Evolutionary conservation across 2,888 invertebrate genomes (phyloP).

Genomic region (Sisyra nigra): DNA sequence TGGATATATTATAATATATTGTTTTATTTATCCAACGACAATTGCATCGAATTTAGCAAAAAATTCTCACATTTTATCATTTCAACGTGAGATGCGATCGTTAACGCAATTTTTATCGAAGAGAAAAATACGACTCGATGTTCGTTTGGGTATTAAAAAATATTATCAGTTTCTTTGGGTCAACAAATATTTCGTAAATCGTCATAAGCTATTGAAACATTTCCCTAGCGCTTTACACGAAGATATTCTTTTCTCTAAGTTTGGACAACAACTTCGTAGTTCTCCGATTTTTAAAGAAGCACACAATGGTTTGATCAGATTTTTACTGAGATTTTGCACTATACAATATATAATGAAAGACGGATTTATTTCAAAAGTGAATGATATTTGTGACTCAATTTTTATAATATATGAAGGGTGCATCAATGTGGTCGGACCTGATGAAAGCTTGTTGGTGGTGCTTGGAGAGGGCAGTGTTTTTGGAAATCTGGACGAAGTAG

Average conservation of each 20-base stretch:
- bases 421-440: slow-evolving; percentile 16
- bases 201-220: slow-evolving; percentile 8
- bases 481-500: slow-evolving; percentile 15
- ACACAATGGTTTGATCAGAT: slow-evolving; percentile 12
- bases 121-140: no score
- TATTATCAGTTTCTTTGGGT: slow-evolving; percentile 17
- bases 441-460: slow-evolving; percentile 13
- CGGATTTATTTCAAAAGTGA: slow-evolving; percentile 13
- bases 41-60: no score
- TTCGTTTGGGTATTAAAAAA: no score
- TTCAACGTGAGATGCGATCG: no score
- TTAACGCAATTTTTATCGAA: no score
- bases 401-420: slow-evolving; percentile 15
- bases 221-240: slow-evolving; percentile 14
- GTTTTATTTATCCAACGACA: no score
- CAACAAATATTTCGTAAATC: slow-evolving; percentile 12
- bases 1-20: no score
- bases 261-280: slow-evolving; percentile 10
- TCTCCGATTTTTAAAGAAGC: slow-evolving; percentile 11
- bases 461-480: slow-evolving; percentile 16
- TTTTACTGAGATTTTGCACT: slow-evolving; percentile 4
- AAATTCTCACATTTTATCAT: no score
- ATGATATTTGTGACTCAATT: slow-evolving; percentile 14
- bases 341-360: slow-evolving; percentile 10
- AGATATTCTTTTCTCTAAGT: slow-evolving; percentile 14